phyloP scores from a whole-genome alignment of 2,888 invertebrate species.

The Phengaris alcon region DNA sequence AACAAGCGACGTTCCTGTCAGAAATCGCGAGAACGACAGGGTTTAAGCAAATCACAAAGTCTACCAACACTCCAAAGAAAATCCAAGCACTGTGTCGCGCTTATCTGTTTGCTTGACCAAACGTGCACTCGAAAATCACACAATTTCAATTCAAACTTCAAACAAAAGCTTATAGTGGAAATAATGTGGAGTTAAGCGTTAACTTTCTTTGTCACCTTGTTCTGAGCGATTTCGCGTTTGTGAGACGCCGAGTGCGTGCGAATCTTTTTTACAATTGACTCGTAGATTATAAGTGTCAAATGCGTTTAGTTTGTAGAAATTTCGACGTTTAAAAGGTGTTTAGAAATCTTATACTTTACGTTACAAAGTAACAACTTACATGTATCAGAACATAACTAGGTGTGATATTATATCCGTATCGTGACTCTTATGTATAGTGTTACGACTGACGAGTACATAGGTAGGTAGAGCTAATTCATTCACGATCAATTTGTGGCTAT shows the following conservation, averaged over 20 bases:
- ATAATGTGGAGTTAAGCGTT: constrained; percentile 42
- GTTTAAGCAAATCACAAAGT: too few relatives aligned
- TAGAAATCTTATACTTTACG: constrained; percentile 2
- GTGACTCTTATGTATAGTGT: not conserved
- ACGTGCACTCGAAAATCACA: constrained; percentile 3
- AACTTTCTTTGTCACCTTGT: constrained; percentile 45
- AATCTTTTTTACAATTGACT: constrained; percentile 36
- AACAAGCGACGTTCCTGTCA: too few relatives aligned
- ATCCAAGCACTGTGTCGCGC: not conserved
- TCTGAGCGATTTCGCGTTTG: constrained; percentile 40
- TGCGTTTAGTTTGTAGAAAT: constrained; percentile 26
- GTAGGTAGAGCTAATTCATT: not conserved
- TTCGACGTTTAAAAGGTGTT: constrained; percentile 17
- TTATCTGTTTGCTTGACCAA: not conserved
- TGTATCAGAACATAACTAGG: constrained; percentile 1
- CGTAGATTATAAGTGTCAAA: constrained; percentile 22
- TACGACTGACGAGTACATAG: not conserved
- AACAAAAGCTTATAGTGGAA: constrained; percentile 20
- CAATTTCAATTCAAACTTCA: too few relatives aligned
- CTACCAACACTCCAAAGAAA: too few relatives aligned
- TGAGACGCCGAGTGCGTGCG: constrained; percentile 43
- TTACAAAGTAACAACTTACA: not conserved
- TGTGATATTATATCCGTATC: constrained; percentile 1
- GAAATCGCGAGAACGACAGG: too few relatives aligned
- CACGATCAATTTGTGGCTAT: not conserved